Evolutionary conservation across 2,888 invertebrate genomes (phyloP), one percentile per base, ranked within the genome.

Genomic region (Tetropium fuscum): DNA sequence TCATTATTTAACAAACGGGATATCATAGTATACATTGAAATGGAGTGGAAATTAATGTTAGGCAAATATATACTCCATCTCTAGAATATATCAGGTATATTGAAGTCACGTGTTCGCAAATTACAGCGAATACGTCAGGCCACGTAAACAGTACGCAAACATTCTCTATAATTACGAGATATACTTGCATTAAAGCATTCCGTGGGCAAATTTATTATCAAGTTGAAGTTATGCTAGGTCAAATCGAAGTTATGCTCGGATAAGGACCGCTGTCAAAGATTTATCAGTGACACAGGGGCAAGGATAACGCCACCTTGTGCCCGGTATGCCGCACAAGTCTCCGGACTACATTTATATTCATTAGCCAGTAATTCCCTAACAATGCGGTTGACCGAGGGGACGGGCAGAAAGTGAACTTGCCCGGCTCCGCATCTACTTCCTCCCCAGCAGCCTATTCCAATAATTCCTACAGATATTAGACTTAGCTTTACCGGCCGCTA

Each of bases 281-380:
- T 60, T 63, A 65, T 65, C 60, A 58, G 53, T 22, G 22, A 36
- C 53, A 58, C 48, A 47, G 56, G 53, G 64, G 60, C 53, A 53
- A 53, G 53, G 53, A 53, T 53, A 43, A 53, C 43, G 25, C 32
- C 53, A 44, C 53, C 53, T 53, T 41, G 38, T 41, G 36, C 41
- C 32, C 41, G 27, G 30, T 30, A 43, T 32, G 48, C 22, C 15
- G 15, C 36, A 20, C 40, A 48, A 41, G 11, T 64, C 60, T 64
- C 66, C 60, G 61, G 56, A 76, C 73, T 76, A 75, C 78, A 78
- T 78, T 77, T 78, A 76, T 78, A 78, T 78, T 78, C 78, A 78
- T 78, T 78, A 78, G 72, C 70, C 67, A 38, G 68, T 74, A 74
- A 76, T 74, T 70, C 74, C 75, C 69, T 74, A 76, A 77, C 76